Conservation (phyloP, 2,888 invertebrate species). For the Sesia bembeciformis region DNA sequence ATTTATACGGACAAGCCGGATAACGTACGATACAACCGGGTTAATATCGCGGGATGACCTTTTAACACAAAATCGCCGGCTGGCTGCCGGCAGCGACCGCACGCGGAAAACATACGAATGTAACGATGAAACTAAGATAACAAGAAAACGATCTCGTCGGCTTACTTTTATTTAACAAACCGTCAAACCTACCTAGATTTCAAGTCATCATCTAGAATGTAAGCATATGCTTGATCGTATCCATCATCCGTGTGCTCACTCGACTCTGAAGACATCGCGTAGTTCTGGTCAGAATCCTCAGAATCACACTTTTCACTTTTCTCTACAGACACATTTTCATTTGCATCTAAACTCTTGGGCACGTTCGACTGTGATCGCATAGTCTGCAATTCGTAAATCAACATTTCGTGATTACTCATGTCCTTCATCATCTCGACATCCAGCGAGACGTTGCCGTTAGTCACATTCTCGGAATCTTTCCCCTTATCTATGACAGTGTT, state of each 20-base stretch:
- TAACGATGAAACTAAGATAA: neutral
- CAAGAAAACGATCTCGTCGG: neutral
- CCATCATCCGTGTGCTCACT: slow-evolving; percentile 54
- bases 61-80: slow-evolving; percentile 4
- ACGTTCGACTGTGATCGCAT: slow-evolving; percentile 74
- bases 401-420: slow-evolving; percentile 78
- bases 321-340: slow-evolving; percentile 27
- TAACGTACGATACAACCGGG: slow-evolving; percentile 2
- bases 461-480: slow-evolving; percentile 38
- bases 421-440: slow-evolving; percentile 56
- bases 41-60: slow-evolving; percentile 5
- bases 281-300: slow-evolving; percentile 55
- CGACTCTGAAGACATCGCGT: slow-evolving; percentile 49
- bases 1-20: neutral
- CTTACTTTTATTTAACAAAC: neutral
- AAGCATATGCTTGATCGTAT: slow-evolving; percentile 58
- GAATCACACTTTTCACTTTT: slow-evolving; percentile 50
- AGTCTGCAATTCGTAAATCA: slow-evolving; percentile 80
- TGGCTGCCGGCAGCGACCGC: neutral
- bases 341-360: slow-evolving; percentile 33
- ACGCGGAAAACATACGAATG: neutral
- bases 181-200: slow-evolving; percentile 54
- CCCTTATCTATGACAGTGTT: slow-evolving; percentile 67
- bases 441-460: slow-evolving; percentile 39
- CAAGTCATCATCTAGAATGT: slow-evolving; percentile 62